Percentiles rank a stretch among this genome's conserved stretches.
Evolutionary conservation across 2,113 vertebrate species (phyloP).

Genomic region (Raja brachyura): DNA sequence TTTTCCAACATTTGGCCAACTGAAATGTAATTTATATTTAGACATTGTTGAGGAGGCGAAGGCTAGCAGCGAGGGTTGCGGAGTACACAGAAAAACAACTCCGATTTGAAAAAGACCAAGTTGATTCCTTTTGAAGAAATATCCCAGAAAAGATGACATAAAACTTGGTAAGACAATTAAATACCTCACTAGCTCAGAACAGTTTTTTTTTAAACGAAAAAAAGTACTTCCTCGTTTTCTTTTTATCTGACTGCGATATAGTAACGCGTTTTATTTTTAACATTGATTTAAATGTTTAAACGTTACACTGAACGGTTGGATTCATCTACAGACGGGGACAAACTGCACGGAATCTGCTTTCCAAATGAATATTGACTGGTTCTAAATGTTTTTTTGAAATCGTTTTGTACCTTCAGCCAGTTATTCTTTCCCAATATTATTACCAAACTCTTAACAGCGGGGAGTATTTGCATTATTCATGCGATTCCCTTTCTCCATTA

Average conservation of each 20-base stretch:
- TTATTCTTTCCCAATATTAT: constrained; percentile 67
- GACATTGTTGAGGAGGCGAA: neutral
- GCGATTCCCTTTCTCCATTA: constrained; percentile 54
- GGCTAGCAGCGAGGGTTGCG: neutral
- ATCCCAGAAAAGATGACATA: neutral
- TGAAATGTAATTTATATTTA: neutral
- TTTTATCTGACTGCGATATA: neutral
- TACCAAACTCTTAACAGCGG: constrained; percentile 77
- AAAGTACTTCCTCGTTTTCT: neutral
- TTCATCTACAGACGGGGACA: neutral
- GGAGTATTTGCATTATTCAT: constrained; percentile 72
- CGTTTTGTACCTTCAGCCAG: constrained; percentile 67
- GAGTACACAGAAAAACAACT: neutral
- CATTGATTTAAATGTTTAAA: neutral
- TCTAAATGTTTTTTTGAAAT: constrained; percentile 52
- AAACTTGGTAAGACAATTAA: neutral
- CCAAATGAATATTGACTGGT: constrained; percentile 51
- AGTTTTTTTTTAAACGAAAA: neutral
- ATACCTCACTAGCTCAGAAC: neutral
- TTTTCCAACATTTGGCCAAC: neutral
- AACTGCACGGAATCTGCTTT: constrained; percentile 42
- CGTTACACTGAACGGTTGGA: neutral
- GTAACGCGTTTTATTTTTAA: neutral
- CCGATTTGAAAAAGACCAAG: neutral
- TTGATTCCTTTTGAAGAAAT: neutral